A percentile compares a stretch with the other conserved stretches of the same genome.
Evolutionary conservation across 1,140 invertebrate species (phyloP).

Genomic region (Caerostris darwini): DNA sequence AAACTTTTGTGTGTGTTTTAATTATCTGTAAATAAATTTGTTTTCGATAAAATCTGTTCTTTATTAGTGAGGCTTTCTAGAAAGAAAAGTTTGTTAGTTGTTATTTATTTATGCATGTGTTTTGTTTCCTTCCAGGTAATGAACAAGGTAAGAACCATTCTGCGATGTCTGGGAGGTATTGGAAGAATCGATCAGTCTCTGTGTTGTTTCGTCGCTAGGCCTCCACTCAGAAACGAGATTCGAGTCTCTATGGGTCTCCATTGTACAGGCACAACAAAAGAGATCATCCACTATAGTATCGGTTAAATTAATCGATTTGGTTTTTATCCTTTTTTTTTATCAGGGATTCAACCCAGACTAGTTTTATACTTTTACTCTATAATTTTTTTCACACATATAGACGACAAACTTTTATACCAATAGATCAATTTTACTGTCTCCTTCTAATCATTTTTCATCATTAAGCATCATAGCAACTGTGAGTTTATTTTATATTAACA

Average conservation of each 20-base stretch:
- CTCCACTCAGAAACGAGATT: neutral
- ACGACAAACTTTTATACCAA: too few relatives aligned
- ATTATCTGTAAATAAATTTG: too few relatives aligned
- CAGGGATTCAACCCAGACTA: too few relatives aligned
- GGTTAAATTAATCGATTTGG: neutral
- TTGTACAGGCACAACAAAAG: neutral
- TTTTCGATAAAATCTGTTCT: too few relatives aligned
- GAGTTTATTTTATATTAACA: too few relatives aligned
- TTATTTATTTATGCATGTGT: slow-evolving; percentile 36
- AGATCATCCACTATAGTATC: neutral
- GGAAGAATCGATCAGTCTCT: slow-evolving; percentile 14
- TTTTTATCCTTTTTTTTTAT: neutral
- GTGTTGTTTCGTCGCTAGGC: slow-evolving; percentile 19
- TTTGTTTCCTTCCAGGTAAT: slow-evolving; percentile 73
- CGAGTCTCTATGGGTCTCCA: neutral
- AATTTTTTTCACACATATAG: too few relatives aligned
- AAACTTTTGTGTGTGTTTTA: too few relatives aligned
- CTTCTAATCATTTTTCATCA: neutral
- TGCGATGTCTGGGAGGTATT: neutral
- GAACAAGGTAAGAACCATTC: slow-evolving; percentile 66
- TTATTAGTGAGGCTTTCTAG: too few relatives aligned
- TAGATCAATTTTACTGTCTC: neutral
- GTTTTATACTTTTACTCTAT: too few relatives aligned
- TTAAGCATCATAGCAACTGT: too few relatives aligned
- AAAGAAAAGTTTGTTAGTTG: neutral